Conservation (phyloP, 2,888 invertebrate species). For the Caenorhabditis afra region DNA sequence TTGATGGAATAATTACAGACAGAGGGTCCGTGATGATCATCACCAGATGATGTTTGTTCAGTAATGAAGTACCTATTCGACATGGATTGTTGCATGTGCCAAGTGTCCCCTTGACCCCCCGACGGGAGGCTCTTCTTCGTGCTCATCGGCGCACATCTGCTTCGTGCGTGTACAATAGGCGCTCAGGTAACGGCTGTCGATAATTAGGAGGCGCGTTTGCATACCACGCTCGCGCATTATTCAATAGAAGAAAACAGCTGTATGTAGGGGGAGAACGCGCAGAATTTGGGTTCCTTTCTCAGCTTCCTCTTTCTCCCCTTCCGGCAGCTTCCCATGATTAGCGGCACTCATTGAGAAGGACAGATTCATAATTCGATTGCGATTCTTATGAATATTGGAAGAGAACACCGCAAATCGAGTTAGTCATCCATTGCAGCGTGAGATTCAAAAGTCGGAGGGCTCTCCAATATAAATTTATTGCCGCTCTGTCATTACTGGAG, state of each 20-base stretch:
- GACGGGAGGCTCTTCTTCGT: too few relatives aligned
- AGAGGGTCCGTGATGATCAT: slow-evolving; percentile 30
- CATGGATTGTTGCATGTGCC: slow-evolving; percentile 58
- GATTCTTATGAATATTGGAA: slow-evolving; percentile 43
- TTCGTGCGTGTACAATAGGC: slow-evolving; percentile 56
- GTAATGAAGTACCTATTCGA: slow-evolving; percentile 57
- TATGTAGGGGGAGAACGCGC: slow-evolving; percentile 8
- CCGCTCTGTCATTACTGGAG: slow-evolving; percentile 47
- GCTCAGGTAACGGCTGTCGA: slow-evolving; percentile 60
- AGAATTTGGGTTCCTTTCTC: neutral
- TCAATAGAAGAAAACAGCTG: slow-evolving; percentile 41
- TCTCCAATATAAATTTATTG: slow-evolving; percentile 6
- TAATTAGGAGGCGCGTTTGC: slow-evolving; percentile 58
- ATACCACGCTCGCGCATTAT: slow-evolving; percentile 48
- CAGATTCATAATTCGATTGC: slow-evolving; percentile 47
- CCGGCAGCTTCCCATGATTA: slow-evolving; percentile 35
- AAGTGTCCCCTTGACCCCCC: slow-evolving; percentile 52
- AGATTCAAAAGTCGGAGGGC: slow-evolving; percentile 38
- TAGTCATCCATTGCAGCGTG: slow-evolving; percentile 42
- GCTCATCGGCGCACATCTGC: slow-evolving; percentile 51
- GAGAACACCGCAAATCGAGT: slow-evolving; percentile 48
- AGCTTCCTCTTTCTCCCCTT: too few relatives aligned
- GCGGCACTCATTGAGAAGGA: slow-evolving; percentile 20
- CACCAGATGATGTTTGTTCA: slow-evolving; percentile 59
- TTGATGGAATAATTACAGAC: slow-evolving; percentile 58